Base-by-base conservation (phyloP, 2,797 vertebrate species). In the Meda fulgida region DNA sequence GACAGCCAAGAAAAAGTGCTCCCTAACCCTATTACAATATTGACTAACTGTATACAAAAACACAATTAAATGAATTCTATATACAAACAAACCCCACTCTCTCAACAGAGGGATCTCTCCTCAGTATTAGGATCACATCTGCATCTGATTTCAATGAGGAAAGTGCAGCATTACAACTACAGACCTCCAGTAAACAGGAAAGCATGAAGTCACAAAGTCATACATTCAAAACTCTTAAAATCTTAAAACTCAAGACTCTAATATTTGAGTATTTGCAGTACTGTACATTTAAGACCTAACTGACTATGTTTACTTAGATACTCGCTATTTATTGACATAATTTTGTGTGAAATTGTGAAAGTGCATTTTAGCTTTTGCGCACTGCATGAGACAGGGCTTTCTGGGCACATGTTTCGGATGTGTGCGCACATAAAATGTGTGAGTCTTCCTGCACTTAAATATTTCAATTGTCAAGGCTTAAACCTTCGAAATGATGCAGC, bases 11-110 rank as follows among this genome's bases (percentile, higher is more conserved):
- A 86, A 91, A 87, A 82, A 81, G 86, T 86, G 86, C 85, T 85
- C 70, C 77, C 89, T 90, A 91, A 91, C 91, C 69, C 65, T 71
- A 88, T 89, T 89, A 91, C 78, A 86, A 86, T 88, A 90, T 87
- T 89, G 90, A 92, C 85, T 80, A 84, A 89, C 89, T 92, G 72
- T 86, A 77, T 77, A 78, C 84, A 85, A 81, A 82, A 78, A 81
- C 80, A 86, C 83, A 87, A 87, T 87, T 87, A 85, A 78, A 86
- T 82, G 53, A 70, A 76, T 83, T 88, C 84, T 84, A 79, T 88
- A 82, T 82, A 71, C 80, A 82, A 86, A 86, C 85, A 69, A 86
- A 77, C 73, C 78, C 34, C 70, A 65, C 51, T 78, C 72, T 78
- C 75, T 72, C 51, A 38, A 71, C 29, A 16, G 65, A 82, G 63